Evolutionary conservation across 2,888 invertebrate species (phyloP).

Genomic region (Baccha elongata): DNA sequence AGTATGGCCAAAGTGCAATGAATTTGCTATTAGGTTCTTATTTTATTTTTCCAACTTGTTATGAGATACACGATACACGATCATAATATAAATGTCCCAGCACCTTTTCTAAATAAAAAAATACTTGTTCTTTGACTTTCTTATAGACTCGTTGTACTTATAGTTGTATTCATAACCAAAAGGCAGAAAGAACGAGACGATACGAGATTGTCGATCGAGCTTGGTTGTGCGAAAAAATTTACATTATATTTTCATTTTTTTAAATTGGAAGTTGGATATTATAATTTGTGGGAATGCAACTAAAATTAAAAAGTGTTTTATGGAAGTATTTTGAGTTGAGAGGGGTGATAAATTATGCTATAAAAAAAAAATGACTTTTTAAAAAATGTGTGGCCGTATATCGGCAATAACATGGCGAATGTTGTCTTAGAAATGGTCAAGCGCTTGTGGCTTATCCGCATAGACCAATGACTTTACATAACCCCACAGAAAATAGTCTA

Average conservation of each 20-base stretch:
- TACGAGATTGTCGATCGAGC: conserved; percentile 58
- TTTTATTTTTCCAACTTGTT: conserved; percentile 48
- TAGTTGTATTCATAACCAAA: conserved; percentile 13
- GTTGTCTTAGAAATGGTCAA: too few species aligned
- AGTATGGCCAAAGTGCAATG: conserved; percentile 60
- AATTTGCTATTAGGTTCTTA: conserved; percentile 29
- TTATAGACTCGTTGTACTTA: background rate
- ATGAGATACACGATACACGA: background rate
- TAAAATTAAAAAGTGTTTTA: too few species aligned
- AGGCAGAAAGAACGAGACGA: conserved; percentile 48
- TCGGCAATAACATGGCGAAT: too few species aligned
- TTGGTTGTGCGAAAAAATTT: conserved; percentile 46
- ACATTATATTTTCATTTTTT: conserved; percentile 32
- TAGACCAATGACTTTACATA: too few species aligned
- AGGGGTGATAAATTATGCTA: too few species aligned
- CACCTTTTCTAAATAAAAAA: conserved; percentile 46
- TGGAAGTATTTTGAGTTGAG: too few species aligned
- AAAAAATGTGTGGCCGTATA: too few species aligned
- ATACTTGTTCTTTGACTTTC: conserved; percentile 66
- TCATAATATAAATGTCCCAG: background rate
- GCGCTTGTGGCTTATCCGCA: too few species aligned
- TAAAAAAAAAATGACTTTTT: too few species aligned
- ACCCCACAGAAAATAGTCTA: too few species aligned
- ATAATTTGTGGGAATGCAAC: too few species aligned
- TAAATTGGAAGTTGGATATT: conserved; percentile 33